Percentiles rank a stretch among this genome's conserved stretches.
Evolutionary conservation across 2,888 invertebrate species (phyloP).

Genomic region (Sceliomorpha sp.): DNA sequence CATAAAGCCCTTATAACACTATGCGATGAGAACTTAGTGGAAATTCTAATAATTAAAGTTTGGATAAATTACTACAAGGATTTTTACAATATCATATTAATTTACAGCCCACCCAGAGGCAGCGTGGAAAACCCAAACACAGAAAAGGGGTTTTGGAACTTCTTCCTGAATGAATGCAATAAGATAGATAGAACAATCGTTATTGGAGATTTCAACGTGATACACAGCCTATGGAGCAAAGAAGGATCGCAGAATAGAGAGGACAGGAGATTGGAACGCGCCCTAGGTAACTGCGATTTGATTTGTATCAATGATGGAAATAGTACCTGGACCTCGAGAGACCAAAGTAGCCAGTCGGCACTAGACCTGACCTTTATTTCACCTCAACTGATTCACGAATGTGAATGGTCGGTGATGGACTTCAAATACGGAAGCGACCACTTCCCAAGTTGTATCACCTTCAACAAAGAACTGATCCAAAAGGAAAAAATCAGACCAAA

Average conservation of each 20-base stretch:
- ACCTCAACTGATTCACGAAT: neutral
- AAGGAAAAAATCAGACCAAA: constrained; percentile 8
- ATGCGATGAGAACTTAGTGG: too few species aligned
- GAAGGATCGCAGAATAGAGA: neutral
- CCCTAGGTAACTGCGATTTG: neutral
- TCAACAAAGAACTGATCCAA: neutral
- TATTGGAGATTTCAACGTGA: constrained; percentile 18
- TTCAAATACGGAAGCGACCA: neutral
- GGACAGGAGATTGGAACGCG: constrained; percentile 9
- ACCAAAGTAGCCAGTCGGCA: neutral
- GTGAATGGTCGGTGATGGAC: constrained; percentile 8
- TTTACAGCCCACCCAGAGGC: too few species aligned
- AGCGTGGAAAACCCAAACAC: too few species aligned
- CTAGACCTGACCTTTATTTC: constrained; percentile 16
- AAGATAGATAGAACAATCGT: too few species aligned
- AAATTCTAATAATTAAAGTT: too few species aligned
- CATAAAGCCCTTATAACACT: too few species aligned
- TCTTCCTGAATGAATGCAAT: too few species aligned
- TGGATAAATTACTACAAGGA: too few species aligned
- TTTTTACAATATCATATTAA: too few species aligned
- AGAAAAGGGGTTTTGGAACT: too few species aligned
- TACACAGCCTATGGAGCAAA: neutral
- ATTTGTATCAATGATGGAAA: constrained; percentile 15
- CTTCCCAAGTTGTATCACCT: neutral
- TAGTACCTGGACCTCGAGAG: constrained; percentile 6